phyloP scores from a whole-genome alignment of 2,797 vertebrate genomes.

The Enteromius viviparus region DNA sequence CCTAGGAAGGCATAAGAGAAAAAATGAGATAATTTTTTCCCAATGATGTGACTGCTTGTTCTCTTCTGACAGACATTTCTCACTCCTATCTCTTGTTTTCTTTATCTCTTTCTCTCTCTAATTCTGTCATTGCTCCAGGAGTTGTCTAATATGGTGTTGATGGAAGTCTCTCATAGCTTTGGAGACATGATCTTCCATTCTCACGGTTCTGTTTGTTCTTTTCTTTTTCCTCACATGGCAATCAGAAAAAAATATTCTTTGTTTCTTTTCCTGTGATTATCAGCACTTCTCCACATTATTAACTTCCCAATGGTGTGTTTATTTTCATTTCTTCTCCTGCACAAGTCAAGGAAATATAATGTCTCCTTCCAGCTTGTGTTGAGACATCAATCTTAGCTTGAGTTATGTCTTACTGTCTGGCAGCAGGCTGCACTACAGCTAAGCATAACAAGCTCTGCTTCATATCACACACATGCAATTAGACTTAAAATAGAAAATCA shows the following conservation, averaged over 20 bases:
- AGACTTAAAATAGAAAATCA: background rate
- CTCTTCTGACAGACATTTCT: background rate
- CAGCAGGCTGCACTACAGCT: background rate
- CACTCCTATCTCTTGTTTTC: background rate
- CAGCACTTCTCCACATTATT: conserved; percentile 30
- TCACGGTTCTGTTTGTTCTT: background rate
- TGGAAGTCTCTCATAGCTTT: background rate
- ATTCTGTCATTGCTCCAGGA: conserved; percentile 6
- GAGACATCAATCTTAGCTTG: conserved; percentile 23
- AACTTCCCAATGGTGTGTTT: conserved; percentile 35
- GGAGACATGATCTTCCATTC: conserved; percentile 19
- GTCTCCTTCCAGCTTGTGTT: conserved; percentile 3
- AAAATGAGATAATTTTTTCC: background rate
- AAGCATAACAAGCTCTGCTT: conserved; percentile 16
- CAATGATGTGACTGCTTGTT: background rate
- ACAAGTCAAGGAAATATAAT: conserved; percentile 25
- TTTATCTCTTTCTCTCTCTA: background rate
- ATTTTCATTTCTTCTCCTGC: conserved; percentile 32
- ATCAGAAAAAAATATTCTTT: conserved; percentile 7
- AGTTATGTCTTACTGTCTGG: conserved; percentile 3
- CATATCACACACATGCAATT: background rate
- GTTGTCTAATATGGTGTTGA: background rate
- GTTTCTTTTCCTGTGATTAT: conserved; percentile 38
- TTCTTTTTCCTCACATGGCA: conserved; percentile 16
- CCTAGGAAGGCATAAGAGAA: background rate